Evolutionary conservation across 2,888 invertebrate species (phyloP), one percentile per base, ranked within the genome.

Genomic region (Sinelater perroti): DNA sequence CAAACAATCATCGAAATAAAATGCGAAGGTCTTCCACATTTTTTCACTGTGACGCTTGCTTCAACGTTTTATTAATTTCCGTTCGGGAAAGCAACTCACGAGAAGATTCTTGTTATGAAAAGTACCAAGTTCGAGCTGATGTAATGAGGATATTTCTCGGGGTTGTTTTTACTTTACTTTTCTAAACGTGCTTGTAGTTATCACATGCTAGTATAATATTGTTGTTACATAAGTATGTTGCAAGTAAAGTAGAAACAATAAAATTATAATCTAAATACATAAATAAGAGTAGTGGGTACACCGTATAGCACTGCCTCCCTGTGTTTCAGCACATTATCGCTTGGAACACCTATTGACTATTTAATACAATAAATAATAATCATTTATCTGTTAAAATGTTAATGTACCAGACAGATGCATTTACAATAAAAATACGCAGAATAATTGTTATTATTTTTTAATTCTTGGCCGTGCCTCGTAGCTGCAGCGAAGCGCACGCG

Each of bases 261-360:
- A 61, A 52, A 56, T 36, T 54, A 47, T 55, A 40, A 56, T 50
- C 33, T 58, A 58, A 59, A 60, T 56, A 53, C 42, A 50, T 60
- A 59, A 40, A 44, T 28, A 63, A 55, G 47, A 61, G 59, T 57
- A 62, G 58, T 75, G 40, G 52, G 47, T 42, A 71, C 77, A 78
- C 77, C 75, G 78, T 78, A 78, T 78, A 78, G 78, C 78, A 78
- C 78, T 78, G 78, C 78, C 78, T 78, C 72, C 70, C 66, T 69
- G 77, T 78, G 78, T 78, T 78, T 78, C 77, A 77, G 75, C 77
- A 77, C 78, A 74, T 75, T 76, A 76, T 73, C 73, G 78, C 78
- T 78, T 77, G 78, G 75, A 78, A 78, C 78, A 78, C 77, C 71
- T 75, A 76, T 76, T 77, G 77, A 78, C 76, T 78, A 78, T 74